These are phyloP conservation scores for Metellina segmentata DNA, from an alignment of 2,888 invertebrate genomes.

Conservation along the genomic window DNA sequence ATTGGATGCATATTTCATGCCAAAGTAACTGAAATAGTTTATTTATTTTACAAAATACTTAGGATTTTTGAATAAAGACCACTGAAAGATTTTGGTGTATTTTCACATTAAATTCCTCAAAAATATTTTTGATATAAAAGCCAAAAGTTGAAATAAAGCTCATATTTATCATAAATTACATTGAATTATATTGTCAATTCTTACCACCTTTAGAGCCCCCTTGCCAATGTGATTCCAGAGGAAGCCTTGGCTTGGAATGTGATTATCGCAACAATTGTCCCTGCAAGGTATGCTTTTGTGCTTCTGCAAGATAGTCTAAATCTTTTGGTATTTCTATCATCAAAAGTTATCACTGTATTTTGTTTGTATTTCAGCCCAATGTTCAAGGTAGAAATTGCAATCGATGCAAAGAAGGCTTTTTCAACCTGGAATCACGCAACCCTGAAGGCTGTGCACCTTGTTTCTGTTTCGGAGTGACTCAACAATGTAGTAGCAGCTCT, in stretches of 20 bases:
- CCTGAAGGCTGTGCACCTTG: conserved; percentile 91
- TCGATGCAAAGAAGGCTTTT: conserved; percentile 89
- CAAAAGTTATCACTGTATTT: not conserved
- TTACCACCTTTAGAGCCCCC: conserved; percentile 27
- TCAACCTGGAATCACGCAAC: conserved; percentile 87
- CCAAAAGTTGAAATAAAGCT: no score
- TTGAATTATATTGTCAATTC: not conserved
- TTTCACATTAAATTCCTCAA: not conserved
- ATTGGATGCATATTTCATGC: no score
- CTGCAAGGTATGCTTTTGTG: conserved; percentile 84
- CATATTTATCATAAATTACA: no score
- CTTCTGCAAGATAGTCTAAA: not conserved
- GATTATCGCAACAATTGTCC: conserved; percentile 83
- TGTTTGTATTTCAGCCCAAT: conserved; percentile 84
- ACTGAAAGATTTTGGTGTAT: not conserved
- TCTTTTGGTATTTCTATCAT: not conserved
- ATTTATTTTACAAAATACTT: not conserved
- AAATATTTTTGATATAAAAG: not conserved
- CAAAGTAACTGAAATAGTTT: no score
- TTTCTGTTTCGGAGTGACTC: conserved; percentile 91
- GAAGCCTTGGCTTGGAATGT: conserved; percentile 84
- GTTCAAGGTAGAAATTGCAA: conserved; percentile 90
- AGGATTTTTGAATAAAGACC: not conserved
- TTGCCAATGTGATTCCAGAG: conserved; percentile 85
- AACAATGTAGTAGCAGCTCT: conserved; percentile 87